A percentile compares a stretch with the other conserved stretches of the same genome.
These are phyloP conservation scores for Marcusenius ussheri DNA, from an alignment of 2,113 vertebrate species.

Conservation along the genomic window DNA sequence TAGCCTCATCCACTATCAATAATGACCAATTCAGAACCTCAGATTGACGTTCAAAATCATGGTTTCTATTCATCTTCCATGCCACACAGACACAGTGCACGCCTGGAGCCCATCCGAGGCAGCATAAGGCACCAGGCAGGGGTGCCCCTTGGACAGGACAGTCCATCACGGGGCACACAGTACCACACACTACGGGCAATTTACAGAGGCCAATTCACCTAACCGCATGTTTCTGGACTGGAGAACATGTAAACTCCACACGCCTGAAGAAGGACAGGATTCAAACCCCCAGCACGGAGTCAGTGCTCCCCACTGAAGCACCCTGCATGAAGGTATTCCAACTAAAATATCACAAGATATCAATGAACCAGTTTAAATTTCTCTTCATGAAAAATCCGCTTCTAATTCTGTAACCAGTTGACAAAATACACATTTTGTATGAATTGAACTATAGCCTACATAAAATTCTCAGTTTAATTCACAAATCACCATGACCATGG, in stretches of 20 bases:
- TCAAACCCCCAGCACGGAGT: not conserved
- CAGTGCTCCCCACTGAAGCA: not conserved
- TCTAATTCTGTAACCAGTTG: not conserved
- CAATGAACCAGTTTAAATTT: not conserved
- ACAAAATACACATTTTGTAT: not conserved
- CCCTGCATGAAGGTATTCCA: not conserved
- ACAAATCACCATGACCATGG: not conserved
- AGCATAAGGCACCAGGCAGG: not conserved
- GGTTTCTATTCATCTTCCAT: not conserved
- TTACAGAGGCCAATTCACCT: not conserved
- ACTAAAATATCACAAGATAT: not conserved
- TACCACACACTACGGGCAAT: not conserved
- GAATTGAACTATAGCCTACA: not conserved
- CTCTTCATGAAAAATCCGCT: not conserved
- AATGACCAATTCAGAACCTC: not conserved
- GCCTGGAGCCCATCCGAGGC: not conserved
- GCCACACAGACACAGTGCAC: not conserved
- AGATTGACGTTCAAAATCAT: not conserved
- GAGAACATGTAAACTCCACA: not conserved
- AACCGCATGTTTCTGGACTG: not conserved
- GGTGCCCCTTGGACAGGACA: not conserved
- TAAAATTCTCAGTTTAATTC: not conserved
- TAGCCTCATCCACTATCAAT: not conserved
- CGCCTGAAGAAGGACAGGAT: not conserved
- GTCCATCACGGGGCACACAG: not conserved